Base-by-base conservation (phyloP, 2,797 vertebrate genomes). In the Mionectes olivaceus region DNA sequence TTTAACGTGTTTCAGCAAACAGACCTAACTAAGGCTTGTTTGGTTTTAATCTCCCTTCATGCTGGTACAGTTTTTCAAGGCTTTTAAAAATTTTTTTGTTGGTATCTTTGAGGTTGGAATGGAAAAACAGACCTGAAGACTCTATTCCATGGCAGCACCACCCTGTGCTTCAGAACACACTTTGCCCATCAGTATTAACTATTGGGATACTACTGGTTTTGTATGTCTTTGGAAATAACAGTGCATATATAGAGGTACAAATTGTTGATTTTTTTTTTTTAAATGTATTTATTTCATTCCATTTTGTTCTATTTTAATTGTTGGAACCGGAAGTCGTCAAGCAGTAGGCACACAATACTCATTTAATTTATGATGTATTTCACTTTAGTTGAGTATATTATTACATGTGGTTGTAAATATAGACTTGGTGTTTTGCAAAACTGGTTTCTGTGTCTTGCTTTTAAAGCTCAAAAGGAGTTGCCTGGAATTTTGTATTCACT, bases 351-450 rank as follows among this genome's bases (percentile, higher is more conserved):
- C 87, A 93, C 94, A 96, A 96, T 96, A 97, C 95, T 97, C 97
- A 97, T 98, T 98, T 98, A 98, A 98, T 98, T 98, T 98, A 98
- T 98, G 96, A 97, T 98, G 96, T 97, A 98, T 98, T 97, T 98
- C 97, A 97, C 96, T 98, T 98, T 97, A 98, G 97, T 95, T 95
- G 96, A 98, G 96, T 97, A 97, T 98, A 97, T 98, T 98, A 97
- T 98, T 98, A 96, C 97, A 96, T 97, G 95, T 97, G 97, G 97
- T 96, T 98, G 97, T 98, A 98, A 98, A 98, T 98, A 98, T 95
- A 98, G 97, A 98, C 96, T 96, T 97, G 97, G 97, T 97, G 98
- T 98, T 98, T 98, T 98, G 97, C 98, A 98, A 94, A 71, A 84
- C 82, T 96, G 83, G 93, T 92, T 86, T 96, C 95, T 81, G 96